Evolutionary conservation across 23 tunicate species (phyloP).

Genomic region (Diplosoma virens): DNA sequence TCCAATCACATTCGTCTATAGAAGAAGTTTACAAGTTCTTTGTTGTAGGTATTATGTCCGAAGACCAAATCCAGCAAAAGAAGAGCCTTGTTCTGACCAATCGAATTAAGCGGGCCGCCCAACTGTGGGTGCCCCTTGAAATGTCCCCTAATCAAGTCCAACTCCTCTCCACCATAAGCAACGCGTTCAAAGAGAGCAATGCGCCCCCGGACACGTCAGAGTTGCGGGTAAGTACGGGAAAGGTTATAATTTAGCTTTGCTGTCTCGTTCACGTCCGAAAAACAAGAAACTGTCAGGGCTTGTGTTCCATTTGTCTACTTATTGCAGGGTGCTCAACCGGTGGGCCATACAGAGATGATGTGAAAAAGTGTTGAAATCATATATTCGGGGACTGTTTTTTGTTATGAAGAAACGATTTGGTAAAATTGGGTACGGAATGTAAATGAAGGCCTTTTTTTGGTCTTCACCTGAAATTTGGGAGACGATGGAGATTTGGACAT

Average conservation of each 20-base stretch:
- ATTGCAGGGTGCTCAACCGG: no score
- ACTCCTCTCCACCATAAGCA: conserved; percentile 36
- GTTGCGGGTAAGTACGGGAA: conserved; percentile 42
- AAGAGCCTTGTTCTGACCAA: conserved; percentile 67
- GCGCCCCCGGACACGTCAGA: conserved; percentile 38
- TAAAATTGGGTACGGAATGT: no score
- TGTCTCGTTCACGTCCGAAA: conserved; percentile 1
- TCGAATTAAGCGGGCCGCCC: conserved; percentile 56
- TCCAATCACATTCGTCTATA: no score
- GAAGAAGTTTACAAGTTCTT: no score
- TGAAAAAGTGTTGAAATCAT: no score
- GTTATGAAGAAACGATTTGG: no score
- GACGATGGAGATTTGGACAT: no score
- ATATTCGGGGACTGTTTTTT: no score
- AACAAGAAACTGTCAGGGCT: conserved; percentile 59
- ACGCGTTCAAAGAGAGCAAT: conserved; percentile 61
- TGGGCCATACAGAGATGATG: no score
- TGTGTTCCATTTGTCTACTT: no score
- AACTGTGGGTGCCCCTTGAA: conserved; percentile 60
- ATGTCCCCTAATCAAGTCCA: conserved; percentile 14
- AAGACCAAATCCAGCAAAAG: conserved; percentile 65
- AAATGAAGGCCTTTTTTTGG: no score
- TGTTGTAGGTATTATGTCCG: conserved; percentile 93
- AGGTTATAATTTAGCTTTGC: neutral
- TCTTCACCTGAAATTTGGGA: no score